Conservation (phyloP, 2,797 vertebrate genomes). For the Pristis pectinata region DNA sequence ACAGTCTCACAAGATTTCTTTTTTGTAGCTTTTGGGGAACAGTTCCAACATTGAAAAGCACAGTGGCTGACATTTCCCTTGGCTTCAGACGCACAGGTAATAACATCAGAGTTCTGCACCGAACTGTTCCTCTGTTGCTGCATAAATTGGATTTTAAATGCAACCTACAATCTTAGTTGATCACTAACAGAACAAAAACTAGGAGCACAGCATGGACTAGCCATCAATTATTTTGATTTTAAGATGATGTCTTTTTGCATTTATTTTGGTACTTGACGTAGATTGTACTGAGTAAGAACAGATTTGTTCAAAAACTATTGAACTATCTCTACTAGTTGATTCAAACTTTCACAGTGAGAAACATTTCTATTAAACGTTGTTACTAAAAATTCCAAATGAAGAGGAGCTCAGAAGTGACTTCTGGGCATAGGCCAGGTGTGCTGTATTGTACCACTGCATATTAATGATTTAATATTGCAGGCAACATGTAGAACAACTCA, state of each 20-base stretch:
- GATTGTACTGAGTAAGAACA: not conserved
- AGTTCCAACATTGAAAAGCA: not conserved
- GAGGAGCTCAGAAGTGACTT: not conserved
- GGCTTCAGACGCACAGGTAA: too few relatives aligned
- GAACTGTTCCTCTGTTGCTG: too few relatives aligned
- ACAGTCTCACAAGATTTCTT: not conserved
- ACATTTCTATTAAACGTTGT: not conserved
- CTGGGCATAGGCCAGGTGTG: not conserved
- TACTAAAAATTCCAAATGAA: not conserved
- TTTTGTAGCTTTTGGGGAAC: not conserved
- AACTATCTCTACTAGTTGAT: not conserved
- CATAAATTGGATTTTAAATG: too few relatives aligned
- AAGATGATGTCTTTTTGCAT: not conserved
- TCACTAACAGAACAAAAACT: too few relatives aligned
- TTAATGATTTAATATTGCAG: not conserved
- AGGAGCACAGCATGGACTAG: too few relatives aligned
- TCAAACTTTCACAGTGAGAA: not conserved
- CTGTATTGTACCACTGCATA: not conserved
- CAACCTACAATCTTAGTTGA: too few relatives aligned
- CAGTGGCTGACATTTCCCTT: too few relatives aligned
- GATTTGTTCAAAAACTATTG: not conserved
- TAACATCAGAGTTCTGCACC: too few relatives aligned
- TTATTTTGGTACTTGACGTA: not conserved
- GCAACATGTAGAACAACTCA: not conserved
- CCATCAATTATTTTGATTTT: not conserved